Evolutionary conservation across 2,797 vertebrate genomes (phyloP).

Genomic region (Propithecus deckenii): DNA sequence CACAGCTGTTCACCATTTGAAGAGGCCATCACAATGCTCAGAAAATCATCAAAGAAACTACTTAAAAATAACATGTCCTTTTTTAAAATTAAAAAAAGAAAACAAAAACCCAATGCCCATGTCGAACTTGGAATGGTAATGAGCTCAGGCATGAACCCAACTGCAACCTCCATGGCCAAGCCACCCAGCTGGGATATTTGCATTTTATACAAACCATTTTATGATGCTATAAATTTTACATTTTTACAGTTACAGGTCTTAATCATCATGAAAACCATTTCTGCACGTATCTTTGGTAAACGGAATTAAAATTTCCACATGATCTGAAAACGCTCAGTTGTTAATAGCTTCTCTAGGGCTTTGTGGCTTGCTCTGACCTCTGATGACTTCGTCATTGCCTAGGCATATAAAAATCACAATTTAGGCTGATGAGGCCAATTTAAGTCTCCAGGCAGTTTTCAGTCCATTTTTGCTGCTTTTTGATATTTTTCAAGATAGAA

Average conservation of each 20-base stretch:
- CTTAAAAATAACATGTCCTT: conserved; percentile 55
- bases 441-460: conserved; percentile 35
- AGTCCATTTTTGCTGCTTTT: neutral
- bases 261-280: conserved; percentile 52
- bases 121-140: conserved; percentile 30
- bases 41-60: conserved; percentile 67
- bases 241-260: conserved; percentile 47
- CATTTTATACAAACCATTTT: conserved; percentile 56
- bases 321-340: conserved; percentile 47
- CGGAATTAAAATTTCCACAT: conserved; percentile 38
- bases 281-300: conserved; percentile 51
- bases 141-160: conserved; percentile 16
- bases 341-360: conserved; percentile 21
- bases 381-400: neutral
- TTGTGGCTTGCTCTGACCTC: conserved; percentile 37
- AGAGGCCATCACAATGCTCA: conserved; percentile 33
- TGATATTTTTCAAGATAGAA: neutral
- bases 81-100: neutral
- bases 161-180: neutral
- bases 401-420: conserved; percentile 40
- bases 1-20: conserved; percentile 65
- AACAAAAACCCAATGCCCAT: neutral
- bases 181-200: conserved; percentile 48
- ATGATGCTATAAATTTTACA: conserved; percentile 38
- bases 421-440: neutral